A percentile compares a stretch with the other conserved stretches of the same genome.
phyloP scores from a whole-genome alignment of 2,113 vertebrate genomes.

The Copsychus sechellarum region DNA sequence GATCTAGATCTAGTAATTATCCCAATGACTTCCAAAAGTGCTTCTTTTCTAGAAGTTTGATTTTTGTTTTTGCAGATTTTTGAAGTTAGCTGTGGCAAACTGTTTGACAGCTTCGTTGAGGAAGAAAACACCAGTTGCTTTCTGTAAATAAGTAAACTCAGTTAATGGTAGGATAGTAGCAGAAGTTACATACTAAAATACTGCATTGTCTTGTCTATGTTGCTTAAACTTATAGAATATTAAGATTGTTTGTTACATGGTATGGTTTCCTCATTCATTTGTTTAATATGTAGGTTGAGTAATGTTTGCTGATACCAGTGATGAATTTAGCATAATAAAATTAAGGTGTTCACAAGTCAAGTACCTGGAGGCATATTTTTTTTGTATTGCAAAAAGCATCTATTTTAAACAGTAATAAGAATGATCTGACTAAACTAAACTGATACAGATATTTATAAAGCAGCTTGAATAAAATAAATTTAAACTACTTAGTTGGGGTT shows the following conservation, averaged over 20 bases:
- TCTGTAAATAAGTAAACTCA: background rate
- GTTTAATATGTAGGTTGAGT: background rate
- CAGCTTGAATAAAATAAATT: background rate
- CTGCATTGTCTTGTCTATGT: background rate
- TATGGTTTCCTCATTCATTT: background rate
- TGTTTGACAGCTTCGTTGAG: background rate
- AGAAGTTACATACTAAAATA: background rate
- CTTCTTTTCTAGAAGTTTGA: background rate
- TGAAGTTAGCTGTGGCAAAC: background rate
- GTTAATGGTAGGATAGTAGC: background rate
- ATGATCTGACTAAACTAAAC: background rate
- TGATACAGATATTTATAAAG: background rate
- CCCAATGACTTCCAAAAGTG: background rate
- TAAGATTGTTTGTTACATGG: background rate
- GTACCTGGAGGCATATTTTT: background rate
- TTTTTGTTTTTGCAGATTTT: background rate
- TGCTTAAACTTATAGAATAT: background rate
- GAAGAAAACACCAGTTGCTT: background rate
- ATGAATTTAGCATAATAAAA: background rate
- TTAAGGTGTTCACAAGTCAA: background rate
- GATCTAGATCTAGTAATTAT: background rate
- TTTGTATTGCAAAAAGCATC: background rate
- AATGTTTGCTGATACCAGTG: background rate
- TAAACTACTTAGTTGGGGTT: background rate
- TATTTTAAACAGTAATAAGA: background rate